These are phyloP conservation scores for Erebia palarica DNA, from an alignment of 2,888 invertebrate genomes.

Conservation along the genomic window DNA sequence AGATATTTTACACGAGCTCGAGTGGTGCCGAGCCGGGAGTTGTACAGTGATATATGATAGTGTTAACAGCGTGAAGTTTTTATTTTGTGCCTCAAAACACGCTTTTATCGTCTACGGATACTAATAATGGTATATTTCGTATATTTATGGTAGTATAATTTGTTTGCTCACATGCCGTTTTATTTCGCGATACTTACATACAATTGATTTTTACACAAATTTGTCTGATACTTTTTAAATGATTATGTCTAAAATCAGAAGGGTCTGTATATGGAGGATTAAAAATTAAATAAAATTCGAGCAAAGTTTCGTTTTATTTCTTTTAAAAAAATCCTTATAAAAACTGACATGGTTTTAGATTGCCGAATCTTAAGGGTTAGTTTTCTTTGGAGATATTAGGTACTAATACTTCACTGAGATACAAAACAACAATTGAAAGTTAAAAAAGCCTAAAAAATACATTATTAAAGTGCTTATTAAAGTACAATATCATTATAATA, in stretches of 20 bases:
- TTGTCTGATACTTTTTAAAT: slow-evolving; percentile 56
- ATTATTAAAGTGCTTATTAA: not conserved
- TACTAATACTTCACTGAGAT: slow-evolving; percentile 19
- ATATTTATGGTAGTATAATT: slow-evolving; percentile 72
- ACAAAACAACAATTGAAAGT: slow-evolving; percentile 5
- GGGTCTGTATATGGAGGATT: slow-evolving; percentile 73
- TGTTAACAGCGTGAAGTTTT: slow-evolving; percentile 61
- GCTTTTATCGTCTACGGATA: slow-evolving; percentile 60
- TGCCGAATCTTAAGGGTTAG: not conserved
- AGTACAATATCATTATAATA: not conserved
- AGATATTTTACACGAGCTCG: slow-evolving; percentile 44
- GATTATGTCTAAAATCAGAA: slow-evolving; percentile 65
- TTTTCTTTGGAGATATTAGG: slow-evolving; percentile 24
- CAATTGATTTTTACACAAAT: slow-evolving; percentile 52
- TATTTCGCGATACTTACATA: slow-evolving; percentile 49
- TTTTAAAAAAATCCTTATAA: slow-evolving; percentile 16
- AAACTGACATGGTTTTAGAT: slow-evolving; percentile 3
- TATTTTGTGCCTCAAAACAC: slow-evolving; percentile 68
- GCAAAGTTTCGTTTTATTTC: slow-evolving; percentile 55
- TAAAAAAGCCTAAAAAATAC: not conserved
- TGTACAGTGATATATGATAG: slow-evolving; percentile 68
- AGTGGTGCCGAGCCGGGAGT: slow-evolving; percentile 42
- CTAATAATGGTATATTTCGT: slow-evolving; percentile 52
- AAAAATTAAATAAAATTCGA: slow-evolving; percentile 67
- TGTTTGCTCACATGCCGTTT: slow-evolving; percentile 54